Conservation (phyloP, 2,888 invertebrate species). For the Ophraella communa region DNA sequence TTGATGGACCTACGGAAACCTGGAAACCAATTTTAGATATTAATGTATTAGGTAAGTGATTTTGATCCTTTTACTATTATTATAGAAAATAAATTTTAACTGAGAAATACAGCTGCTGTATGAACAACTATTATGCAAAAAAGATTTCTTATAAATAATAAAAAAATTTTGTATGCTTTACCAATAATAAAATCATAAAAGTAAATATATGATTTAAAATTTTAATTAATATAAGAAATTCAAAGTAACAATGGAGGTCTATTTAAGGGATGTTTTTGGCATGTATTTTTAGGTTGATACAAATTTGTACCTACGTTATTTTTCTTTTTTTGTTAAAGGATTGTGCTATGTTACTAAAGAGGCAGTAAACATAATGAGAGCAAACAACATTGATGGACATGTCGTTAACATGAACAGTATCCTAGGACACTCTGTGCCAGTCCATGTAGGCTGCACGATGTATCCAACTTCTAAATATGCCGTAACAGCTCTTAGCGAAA, state of each 20-base stretch:
- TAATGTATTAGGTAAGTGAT: slow-evolving; percentile 40
- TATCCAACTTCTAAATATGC: slow-evolving; percentile 39
- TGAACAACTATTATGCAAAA: no score
- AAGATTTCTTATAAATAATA: no score
- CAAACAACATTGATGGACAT: slow-evolving; percentile 47
- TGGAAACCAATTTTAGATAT: slow-evolving; percentile 41
- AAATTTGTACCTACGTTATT: no score
- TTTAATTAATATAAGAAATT: not conserved
- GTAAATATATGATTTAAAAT: no score
- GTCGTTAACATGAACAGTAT: slow-evolving; percentile 51
- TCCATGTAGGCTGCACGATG: slow-evolving; percentile 35
- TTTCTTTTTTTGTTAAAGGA: slow-evolving; percentile 24
- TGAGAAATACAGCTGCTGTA: no score
- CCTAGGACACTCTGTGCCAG: slow-evolving; percentile 44
- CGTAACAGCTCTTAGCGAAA: slow-evolving; percentile 37
- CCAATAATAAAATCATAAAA: no score
- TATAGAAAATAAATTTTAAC: no score
- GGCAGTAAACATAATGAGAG: slow-evolving; percentile 46
- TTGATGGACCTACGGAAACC: slow-evolving; percentile 41
- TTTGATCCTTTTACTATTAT: no score
- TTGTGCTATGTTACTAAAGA: slow-evolving; percentile 45
- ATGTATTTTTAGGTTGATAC: no score
- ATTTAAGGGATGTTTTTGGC: no score
- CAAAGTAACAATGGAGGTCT: no score
- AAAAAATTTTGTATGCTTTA: no score